These are phyloP conservation scores for Protosalanx chinensis DNA, from an alignment of 2,797 vertebrate species.

Conservation along the genomic window DNA sequence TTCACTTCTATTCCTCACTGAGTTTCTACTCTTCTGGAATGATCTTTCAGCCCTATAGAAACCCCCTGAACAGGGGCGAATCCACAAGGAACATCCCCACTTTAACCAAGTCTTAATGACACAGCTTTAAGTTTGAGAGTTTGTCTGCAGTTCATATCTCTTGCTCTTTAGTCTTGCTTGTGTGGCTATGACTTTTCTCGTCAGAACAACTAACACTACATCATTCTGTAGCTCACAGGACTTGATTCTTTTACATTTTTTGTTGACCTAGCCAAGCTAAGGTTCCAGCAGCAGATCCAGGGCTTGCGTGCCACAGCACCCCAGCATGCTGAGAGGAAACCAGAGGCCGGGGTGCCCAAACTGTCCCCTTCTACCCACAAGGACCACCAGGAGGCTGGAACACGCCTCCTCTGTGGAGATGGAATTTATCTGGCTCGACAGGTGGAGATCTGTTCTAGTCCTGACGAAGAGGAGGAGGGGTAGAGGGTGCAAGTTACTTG, in stretches of 20 bases:
- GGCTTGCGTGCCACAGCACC: slow-evolving; percentile 22
- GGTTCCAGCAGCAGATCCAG: slow-evolving; percentile 46
- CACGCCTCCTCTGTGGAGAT: slow-evolving; percentile 36
- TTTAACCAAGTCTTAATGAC: background rate
- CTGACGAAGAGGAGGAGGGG: slow-evolving; percentile 53
- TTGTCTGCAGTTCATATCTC: background rate
- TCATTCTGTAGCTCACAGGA: background rate
- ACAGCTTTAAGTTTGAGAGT: background rate
- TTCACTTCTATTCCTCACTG: background rate
- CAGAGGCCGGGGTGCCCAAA: slow-evolving; percentile 4
- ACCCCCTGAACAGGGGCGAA: background rate
- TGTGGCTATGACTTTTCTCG: background rate
- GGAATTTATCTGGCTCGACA: slow-evolving; percentile 53
- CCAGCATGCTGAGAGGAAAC: background rate
- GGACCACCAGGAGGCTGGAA: slow-evolving; percentile 4
- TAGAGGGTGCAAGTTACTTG: slow-evolving; percentile 13
- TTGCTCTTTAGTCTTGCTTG: background rate
- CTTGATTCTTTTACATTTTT: slow-evolving; percentile 3
- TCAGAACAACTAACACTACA: too few species aligned
- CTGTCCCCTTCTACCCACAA: background rate
- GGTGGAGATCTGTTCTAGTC: slow-evolving; percentile 51
- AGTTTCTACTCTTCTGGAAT: background rate
- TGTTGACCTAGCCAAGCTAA: slow-evolving; percentile 54
- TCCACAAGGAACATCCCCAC: background rate
- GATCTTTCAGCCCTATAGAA: background rate